These are phyloP conservation scores for Drosophila diplacantha DNA, from an alignment of 2,888 invertebrate genomes.

Conservation along the genomic window DNA sequence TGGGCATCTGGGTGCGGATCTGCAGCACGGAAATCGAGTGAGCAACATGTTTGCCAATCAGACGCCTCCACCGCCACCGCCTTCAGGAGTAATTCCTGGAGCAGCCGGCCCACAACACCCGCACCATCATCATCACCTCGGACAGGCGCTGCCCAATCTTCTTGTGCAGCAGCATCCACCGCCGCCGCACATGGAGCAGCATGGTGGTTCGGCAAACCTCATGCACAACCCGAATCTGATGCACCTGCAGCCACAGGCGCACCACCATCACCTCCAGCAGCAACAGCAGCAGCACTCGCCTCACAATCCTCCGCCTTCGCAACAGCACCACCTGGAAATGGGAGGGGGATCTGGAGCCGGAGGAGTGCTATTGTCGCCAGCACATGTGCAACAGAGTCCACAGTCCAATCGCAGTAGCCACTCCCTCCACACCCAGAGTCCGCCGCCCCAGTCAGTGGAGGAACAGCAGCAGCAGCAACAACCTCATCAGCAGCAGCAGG, in stretches of 20 bases:
- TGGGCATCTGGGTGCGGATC: slow-evolving; percentile 23
- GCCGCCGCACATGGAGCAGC: slow-evolving; percentile 54
- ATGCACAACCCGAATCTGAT: slow-evolving; percentile 76
- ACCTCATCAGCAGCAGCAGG: slow-evolving; percentile 45
- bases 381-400: slow-evolving; percentile 69
- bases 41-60: slow-evolving; percentile 52
- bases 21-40: slow-evolving; percentile 29
- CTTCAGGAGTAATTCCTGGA: slow-evolving; percentile 29
- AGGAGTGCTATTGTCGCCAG: slow-evolving; percentile 57
- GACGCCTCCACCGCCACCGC: slow-evolving; percentile 37
- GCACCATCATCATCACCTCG: slow-evolving; percentile 60
- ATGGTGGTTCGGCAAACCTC: slow-evolving; percentile 57
- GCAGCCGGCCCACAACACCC: slow-evolving; percentile 59
- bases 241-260: slow-evolving; percentile 65
- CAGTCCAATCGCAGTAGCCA: slow-evolving; percentile 70
- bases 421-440: slow-evolving; percentile 62
- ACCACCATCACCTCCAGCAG: slow-evolving; percentile 58
- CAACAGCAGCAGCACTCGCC: slow-evolving; percentile 60
- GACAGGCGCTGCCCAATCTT: slow-evolving; percentile 69
- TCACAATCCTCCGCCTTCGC: slow-evolving; percentile 47
- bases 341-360: slow-evolving; percentile 50
- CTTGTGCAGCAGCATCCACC: slow-evolving; percentile 67
- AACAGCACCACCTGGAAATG: slow-evolving; percentile 62
- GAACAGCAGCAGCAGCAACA: slow-evolving; percentile 22
- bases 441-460: slow-evolving; percentile 44